Conservation (phyloP, 1,140 invertebrate species). For the Plectrocnemia conspersa region DNA sequence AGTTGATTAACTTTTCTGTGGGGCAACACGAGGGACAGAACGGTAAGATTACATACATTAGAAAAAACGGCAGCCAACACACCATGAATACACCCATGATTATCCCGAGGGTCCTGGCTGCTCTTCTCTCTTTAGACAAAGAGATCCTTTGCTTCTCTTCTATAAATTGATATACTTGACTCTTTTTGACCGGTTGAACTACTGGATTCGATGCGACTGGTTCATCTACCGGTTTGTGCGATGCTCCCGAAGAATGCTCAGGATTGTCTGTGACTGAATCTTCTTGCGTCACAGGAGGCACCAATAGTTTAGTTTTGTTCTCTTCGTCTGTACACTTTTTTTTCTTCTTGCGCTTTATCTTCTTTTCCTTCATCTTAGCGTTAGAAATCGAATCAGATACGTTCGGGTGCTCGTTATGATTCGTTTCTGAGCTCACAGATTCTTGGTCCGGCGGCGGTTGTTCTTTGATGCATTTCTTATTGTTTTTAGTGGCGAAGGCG, state of each 20-base stretch:
- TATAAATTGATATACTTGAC: conserved; percentile 80
- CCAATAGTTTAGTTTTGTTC: conserved; percentile 51
- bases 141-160: conserved; percentile 93
- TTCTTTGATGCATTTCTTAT: conserved; percentile 43
- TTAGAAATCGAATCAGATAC: conserved; percentile 45
- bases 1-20: conserved; percentile 74
- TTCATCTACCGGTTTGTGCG: conserved; percentile 42
- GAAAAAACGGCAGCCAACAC: conserved; percentile 95
- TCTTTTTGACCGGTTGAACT: conserved; percentile 46
- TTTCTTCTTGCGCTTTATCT: conserved; percentile 52
- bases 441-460: conserved; percentile 58
- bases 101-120: conserved; percentile 86
- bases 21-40: conserved; percentile 78
- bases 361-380: conserved; percentile 49
- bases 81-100: conserved; percentile 95
- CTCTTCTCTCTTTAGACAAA: conserved; percentile 83
- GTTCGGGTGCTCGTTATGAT: conserved; percentile 58
- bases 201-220: conserved; percentile 40
- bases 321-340: conserved; percentile 45
- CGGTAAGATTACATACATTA: conserved; percentile 89
- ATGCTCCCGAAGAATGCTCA: conserved; percentile 38
- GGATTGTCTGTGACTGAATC: conserved; percentile 61
- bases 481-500: conserved; percentile 53
- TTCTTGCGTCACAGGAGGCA: conserved; percentile 56
- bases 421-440: conserved; percentile 73